Conservation (phyloP, 1,140 invertebrate genomes). For the Augochlora pura region DNA sequence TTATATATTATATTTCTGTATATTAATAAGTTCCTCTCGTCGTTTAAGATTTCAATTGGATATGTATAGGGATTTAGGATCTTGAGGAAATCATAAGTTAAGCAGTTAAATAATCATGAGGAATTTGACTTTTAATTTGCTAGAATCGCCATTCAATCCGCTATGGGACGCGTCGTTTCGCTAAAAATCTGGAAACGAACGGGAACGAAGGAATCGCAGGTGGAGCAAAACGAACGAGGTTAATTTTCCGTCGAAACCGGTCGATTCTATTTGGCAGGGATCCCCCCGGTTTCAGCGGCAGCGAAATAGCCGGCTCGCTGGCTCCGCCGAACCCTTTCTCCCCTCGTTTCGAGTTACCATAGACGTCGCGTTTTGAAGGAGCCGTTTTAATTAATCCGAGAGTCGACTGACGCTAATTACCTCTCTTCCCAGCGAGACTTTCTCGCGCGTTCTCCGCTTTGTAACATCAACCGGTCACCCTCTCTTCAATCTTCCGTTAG, state of each 20-base stretch:
- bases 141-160: too few relatives aligned
- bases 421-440: constrained; percentile 32
- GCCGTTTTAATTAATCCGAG: constrained; percentile 59
- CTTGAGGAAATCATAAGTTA: too few relatives aligned
- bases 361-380: constrained; percentile 37
- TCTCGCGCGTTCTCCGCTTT: constrained; percentile 53
- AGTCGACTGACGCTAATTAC: constrained; percentile 57
- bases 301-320: constrained; percentile 21
- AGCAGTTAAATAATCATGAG: too few relatives aligned
- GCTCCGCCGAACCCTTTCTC: constrained; percentile 10
- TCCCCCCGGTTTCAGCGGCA: background rate
- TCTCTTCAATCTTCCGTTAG: constrained; percentile 51
- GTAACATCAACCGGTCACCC: constrained; percentile 52
- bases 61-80: too few relatives aligned
- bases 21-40: too few relatives aligned
- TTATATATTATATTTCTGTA: too few relatives aligned
- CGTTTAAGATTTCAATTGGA: too few relatives aligned
- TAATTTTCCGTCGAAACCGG: background rate
- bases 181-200: too few relatives aligned
- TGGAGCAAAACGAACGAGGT: too few relatives aligned
- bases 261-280: constrained; percentile 13
- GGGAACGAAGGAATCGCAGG: too few relatives aligned
- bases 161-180: too few relatives aligned
- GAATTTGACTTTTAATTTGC: too few relatives aligned
- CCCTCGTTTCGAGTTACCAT: constrained; percentile 31